phyloP scores from a whole-genome alignment of 2,113 vertebrate species.

The Pterophyllum scalare region DNA sequence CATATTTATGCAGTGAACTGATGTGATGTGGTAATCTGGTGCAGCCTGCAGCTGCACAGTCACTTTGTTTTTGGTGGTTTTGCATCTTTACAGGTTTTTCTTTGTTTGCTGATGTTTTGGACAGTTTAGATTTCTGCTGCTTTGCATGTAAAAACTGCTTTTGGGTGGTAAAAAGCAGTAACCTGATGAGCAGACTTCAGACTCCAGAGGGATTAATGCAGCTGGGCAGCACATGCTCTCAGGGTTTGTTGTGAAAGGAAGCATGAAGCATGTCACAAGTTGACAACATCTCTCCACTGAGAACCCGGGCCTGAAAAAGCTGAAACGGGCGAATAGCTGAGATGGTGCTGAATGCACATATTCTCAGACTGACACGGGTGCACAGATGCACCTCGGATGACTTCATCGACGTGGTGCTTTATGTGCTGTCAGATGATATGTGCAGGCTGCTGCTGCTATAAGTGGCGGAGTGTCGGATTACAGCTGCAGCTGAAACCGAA shows the following conservation, averaged over 20 bases:
- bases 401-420: constrained; percentile 9
- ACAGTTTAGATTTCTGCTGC: not conserved
- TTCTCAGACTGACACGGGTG: not conserved
- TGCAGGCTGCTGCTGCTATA: constrained; percentile 24
- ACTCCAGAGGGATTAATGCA: not conserved
- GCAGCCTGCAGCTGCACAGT: too few species aligned
- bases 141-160: not conserved
- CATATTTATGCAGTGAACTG: too few species aligned
- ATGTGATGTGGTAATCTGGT: too few species aligned
- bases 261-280: constrained; percentile 4
- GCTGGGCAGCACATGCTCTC: constrained; percentile 9
- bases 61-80: too few species aligned
- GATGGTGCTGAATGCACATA: constrained; percentile 13
- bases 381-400: constrained; percentile 31
- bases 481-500: constrained; percentile 62
- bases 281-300: not conserved
- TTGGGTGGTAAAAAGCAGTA: not conserved
- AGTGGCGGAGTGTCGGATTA: constrained; percentile 40
- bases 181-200: not conserved
- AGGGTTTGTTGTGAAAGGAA: not conserved
- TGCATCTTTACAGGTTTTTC: not conserved
- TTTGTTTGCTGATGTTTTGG: not conserved
- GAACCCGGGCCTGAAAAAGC: not conserved
- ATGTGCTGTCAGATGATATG: constrained; percentile 51
- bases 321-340: not conserved